Evolutionary conservation across 2,888 invertebrate genomes (phyloP), one percentile per base, ranked within the genome.

Genomic region (Leucoptera coffeella): DNA sequence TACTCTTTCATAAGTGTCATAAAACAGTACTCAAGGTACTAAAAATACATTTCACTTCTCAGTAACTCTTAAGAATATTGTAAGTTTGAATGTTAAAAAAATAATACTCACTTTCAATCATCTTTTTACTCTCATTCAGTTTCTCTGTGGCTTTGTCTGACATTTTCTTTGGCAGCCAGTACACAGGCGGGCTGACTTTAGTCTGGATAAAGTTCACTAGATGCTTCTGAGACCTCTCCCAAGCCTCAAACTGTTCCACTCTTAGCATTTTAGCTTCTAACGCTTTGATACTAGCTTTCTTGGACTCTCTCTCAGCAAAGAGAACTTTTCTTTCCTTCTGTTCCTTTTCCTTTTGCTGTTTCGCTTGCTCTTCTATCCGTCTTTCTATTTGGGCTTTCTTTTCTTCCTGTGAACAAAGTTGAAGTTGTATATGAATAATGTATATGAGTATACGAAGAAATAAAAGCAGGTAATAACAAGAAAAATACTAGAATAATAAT

Each of bases 311-410:
- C 38, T 88, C 87, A 15, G 82, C 75, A 55, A 94, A 91, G 33
- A 96, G 60, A 32, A 86, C 84, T 46, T 87, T 84, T 17, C 90
- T 74, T 52, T 94, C 91, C 35, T 82, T 83, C 28, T 92, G 73
- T 48, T 88, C 67, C 25, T 48, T 82, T 46, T 91, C 92, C 36
- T 85, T 86, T 47, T 95, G 92, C 43, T 82, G 74, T 28, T 85
- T 77, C 29, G 90, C 90, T 44, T 89, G 90, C 45, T 92, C 89
- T 49, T 97, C 96, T 31, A 97, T 78, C 54, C 93, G 91, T 31
- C 86, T 85, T 59, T 97, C 96, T 5, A 97, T 86, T 65, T 85
- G 84, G 6, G 82, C 82, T 40, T 56, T 67, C 31, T 67, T 69
- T 2, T 69, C 67, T 43, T 67, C 69, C 67, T 69, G 40, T 20